phyloP scores from a whole-genome alignment of 2,113 vertebrate species.

The Motacilla tschutschensis region DNA sequence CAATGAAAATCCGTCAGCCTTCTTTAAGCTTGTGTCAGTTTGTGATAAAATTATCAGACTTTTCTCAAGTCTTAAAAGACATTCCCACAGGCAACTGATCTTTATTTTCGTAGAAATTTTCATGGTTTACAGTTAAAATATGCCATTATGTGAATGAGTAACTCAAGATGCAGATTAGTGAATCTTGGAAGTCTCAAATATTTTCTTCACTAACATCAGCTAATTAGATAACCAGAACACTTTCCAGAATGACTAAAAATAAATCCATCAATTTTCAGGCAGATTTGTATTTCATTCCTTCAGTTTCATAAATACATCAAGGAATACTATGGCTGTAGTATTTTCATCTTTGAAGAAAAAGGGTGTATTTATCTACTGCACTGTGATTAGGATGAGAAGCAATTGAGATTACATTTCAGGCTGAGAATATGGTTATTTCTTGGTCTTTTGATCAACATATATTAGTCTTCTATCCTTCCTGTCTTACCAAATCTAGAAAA shows the following conservation, averaged over 20 bases:
- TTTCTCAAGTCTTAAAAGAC: neutral
- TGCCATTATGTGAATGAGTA: neutral
- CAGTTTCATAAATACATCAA: neutral
- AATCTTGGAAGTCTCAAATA: neutral
- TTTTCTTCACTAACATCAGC: neutral
- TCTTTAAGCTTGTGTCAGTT: neutral
- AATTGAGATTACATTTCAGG: neutral
- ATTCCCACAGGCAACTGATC: neutral
- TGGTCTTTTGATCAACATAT: neutral
- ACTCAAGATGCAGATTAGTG: neutral
- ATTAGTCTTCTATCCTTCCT: neutral
- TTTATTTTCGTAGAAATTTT: neutral
- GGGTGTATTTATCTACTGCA: neutral
- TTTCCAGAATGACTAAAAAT: neutral
- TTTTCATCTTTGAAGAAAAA: neutral
- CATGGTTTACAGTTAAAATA: neutral
- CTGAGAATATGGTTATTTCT: neutral
- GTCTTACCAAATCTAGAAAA: neutral
- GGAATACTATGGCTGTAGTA: neutral
- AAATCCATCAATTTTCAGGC: neutral
- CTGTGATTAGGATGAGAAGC: neutral
- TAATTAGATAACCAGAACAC: neutral
- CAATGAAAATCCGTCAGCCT: neutral
- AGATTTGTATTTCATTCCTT: neutral
- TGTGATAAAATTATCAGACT: neutral